phyloP scores from a whole-genome alignment of 2,888 invertebrate genomes.

The Dysmachus trigonus region DNA sequence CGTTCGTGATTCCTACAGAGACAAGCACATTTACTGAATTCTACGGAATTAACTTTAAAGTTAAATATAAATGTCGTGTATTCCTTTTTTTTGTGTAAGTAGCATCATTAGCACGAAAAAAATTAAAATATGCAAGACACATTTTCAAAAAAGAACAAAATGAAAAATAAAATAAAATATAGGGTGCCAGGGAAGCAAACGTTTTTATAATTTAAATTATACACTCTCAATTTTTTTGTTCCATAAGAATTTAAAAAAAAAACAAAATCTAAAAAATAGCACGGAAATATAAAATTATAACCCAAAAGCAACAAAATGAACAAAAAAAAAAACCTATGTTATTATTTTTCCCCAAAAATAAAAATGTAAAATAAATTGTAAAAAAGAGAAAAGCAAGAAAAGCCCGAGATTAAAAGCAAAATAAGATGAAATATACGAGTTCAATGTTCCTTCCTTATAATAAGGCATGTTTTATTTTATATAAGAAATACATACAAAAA shows the following conservation, averaged over 20 bases:
- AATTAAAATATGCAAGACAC: no score
- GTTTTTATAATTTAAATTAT: neutral
- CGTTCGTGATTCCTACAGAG: no score
- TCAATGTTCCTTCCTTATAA: conserved; percentile 49
- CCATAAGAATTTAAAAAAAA: neutral
- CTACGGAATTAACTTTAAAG: no score
- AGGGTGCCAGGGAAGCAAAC: neutral
- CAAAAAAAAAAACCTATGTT: neutral
- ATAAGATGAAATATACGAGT: conserved; percentile 39
- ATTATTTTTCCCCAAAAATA: neutral
- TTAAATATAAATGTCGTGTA: no score
- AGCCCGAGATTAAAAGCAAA: neutral
- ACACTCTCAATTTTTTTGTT: neutral
- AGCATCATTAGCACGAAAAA: no score
- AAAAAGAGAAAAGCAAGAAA: neutral
- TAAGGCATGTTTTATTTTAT: conserved; percentile 43
- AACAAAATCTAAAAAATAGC: neutral
- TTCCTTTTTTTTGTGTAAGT: no score
- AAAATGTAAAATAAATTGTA: neutral
- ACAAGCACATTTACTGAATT: no score
- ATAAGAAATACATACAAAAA: conserved; percentile 2
- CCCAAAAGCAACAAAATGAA: neutral
- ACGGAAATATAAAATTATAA: neutral
- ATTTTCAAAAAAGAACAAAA: no score
- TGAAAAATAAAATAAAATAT: neutral